Conservation (phyloP, 2,888 invertebrate genomes). For the Coelinius sp. region DNA sequence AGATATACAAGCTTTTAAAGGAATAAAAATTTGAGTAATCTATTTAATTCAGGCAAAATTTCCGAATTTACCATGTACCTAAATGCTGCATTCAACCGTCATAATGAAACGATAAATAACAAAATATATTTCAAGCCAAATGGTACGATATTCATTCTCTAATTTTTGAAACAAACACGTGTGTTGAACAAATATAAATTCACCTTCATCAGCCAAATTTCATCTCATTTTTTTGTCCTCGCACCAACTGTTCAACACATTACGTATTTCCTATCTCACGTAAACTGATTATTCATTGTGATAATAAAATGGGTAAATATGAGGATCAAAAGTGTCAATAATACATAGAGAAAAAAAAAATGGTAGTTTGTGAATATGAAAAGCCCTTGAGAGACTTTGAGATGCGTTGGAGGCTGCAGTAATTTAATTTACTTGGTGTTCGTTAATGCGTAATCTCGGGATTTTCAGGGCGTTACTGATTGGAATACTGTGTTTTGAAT, state of each 20-base stretch:
- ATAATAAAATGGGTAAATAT: background rate
- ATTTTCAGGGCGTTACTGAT: background rate
- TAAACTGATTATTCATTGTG: background rate
- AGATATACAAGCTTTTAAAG: no score
- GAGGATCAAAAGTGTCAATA: constrained; percentile 10
- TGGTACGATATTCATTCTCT: background rate
- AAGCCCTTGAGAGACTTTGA: background rate
- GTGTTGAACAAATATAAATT: constrained; percentile 14
- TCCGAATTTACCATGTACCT: background rate
- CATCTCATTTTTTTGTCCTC: background rate
- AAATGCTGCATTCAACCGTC: background rate
- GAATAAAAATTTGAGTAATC: no score
- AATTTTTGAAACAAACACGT: background rate
- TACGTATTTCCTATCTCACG: background rate
- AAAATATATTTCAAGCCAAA: background rate
- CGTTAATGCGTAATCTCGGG: background rate
- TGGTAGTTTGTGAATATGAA: background rate
- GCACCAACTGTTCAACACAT: constrained; percentile 4
- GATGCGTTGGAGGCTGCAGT: background rate
- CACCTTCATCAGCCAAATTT: background rate
- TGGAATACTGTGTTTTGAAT: background rate
- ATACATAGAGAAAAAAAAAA: background rate
- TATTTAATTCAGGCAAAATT: no score
- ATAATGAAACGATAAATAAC: background rate
- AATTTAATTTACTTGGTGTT: background rate